These are phyloP conservation scores for Microplitis demolitor DNA, from an alignment of 1,140 invertebrate species.

Conservation along the genomic window DNA sequence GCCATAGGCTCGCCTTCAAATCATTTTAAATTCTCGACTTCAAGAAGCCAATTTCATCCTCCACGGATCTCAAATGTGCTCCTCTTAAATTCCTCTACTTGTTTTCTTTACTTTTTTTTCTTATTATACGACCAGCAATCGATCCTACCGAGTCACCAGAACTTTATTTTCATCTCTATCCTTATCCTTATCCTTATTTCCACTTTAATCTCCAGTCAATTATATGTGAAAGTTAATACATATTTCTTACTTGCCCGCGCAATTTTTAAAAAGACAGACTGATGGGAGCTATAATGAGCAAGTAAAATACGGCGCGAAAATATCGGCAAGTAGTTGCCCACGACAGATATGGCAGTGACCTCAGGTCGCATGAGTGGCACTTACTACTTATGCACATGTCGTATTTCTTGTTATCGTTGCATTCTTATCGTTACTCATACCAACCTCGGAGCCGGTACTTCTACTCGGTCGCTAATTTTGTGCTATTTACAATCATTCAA, in stretches of 20 bases:
- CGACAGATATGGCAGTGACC: constrained; percentile 17
- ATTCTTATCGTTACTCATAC: too few relatives aligned
- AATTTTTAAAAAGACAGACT: not conserved
- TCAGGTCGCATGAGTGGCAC: not conserved
- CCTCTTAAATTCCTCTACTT: too few relatives aligned
- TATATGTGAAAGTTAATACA: not conserved
- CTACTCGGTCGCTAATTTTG: too few relatives aligned
- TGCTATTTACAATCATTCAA: too few relatives aligned
- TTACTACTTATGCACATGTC: not conserved
- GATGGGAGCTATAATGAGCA: constrained; percentile 1
- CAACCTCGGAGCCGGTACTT: too few relatives aligned
- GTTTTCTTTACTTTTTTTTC: too few relatives aligned
- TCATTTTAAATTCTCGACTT: not conserved
- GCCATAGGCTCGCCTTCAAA: not conserved
- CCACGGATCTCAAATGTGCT: not conserved
- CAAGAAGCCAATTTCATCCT: not conserved
- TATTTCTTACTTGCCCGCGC: not conserved
- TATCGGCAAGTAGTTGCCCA: constrained; percentile 10
- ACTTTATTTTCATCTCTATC: too few relatives aligned
- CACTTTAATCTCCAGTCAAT: not conserved
- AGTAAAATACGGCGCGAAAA: constrained; percentile 21
- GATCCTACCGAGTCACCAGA: too few relatives aligned
- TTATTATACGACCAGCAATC: too few relatives aligned
- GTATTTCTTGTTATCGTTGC: not conserved
- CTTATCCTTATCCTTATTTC: too few relatives aligned